phyloP scores from a whole-genome alignment of 37 sponge, comb jelly and placozoan species.

The Halisarca cf. caerulea region DNA sequence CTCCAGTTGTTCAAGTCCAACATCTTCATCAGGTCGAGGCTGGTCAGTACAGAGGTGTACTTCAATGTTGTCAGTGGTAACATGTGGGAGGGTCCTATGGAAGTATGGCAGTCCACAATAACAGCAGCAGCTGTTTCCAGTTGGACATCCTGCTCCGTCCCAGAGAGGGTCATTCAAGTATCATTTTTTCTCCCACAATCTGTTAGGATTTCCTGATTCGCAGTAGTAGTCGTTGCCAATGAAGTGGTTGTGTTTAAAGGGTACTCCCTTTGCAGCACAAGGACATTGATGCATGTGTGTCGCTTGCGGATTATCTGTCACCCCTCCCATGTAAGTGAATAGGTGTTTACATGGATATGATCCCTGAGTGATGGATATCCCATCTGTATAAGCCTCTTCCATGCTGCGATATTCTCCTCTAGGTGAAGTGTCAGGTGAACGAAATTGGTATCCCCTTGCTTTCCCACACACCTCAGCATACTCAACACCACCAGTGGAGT shows the following conservation, averaged over 20 bases:
- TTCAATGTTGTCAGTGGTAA: conserved; percentile 25
- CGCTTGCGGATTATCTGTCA: too few species aligned
- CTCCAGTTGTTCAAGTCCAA: background rate
- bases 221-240: conserved; percentile 9
- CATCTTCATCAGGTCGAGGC: background rate
- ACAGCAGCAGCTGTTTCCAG: background rate
- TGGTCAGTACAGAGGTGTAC: background rate
- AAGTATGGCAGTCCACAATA: conserved; percentile 11
- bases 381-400: background rate
- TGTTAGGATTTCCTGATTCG: background rate
- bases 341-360: background rate
- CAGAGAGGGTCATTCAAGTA: conserved; percentile 6
- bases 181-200: background rate
- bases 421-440: background rate
- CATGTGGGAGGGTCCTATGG: background rate
- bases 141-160: conserved; percentile 25
- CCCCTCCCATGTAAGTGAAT: background rate
- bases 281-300: background rate
- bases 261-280: background rate
- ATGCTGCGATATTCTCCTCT: background rate
- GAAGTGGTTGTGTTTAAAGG: background rate
- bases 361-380: conserved; percentile 1
- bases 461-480: background rate
- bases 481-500: background rate
- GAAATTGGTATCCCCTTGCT: background rate